Percentiles rank a stretch among this genome's conserved stretches.
Conservation (phyloP, 2,797 vertebrate genomes). For the Margarornis squamiger region DNA sequence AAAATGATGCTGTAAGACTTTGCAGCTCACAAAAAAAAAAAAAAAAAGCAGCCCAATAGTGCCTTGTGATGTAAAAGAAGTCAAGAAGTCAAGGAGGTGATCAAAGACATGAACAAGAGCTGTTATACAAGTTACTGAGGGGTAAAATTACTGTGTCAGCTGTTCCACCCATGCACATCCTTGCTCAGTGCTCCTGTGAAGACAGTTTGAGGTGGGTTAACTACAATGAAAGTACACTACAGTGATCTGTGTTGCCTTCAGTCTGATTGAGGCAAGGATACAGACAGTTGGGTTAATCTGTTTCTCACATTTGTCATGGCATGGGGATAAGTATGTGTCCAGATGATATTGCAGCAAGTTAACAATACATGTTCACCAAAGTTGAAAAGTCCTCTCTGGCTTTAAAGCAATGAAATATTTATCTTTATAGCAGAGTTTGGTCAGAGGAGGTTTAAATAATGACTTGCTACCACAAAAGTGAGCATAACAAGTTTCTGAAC, state of each 20-base stretch:
- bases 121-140: background rate
- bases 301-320: background rate
- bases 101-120: background rate
- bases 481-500: background rate
- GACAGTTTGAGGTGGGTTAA: background rate
- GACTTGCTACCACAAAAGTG: background rate
- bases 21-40: background rate
- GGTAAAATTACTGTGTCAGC: background rate
- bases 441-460: background rate
- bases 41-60: background rate
- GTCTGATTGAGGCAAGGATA: background rate
- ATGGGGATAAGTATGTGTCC: fast-evolving
- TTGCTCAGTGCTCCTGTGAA: background rate
- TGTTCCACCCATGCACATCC: background rate
- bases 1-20: background rate
- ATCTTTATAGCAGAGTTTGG: background rate
- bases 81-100: background rate
- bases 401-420: background rate
- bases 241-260: background rate
- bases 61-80: background rate
- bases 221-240: background rate
- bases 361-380: background rate
- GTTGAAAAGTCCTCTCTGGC: background rate
- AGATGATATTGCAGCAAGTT: background rate
- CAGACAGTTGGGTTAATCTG: background rate